Conservation (phyloP, 2,888 invertebrate genomes). For the Sarcophaga variegata region DNA sequence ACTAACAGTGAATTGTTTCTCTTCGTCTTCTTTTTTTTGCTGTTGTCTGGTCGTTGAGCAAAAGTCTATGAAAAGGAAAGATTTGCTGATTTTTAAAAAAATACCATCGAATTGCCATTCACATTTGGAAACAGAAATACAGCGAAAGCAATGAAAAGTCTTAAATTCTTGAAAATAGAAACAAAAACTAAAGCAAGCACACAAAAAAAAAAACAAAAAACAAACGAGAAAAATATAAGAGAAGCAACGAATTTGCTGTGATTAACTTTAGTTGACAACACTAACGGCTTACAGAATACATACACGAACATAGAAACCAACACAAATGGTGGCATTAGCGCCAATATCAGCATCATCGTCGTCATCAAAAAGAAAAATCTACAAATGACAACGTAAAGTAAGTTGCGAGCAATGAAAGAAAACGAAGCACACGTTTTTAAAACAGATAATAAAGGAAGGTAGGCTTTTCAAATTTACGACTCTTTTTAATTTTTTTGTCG, state of each 20-base stretch:
- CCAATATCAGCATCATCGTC: constrained; percentile 39
- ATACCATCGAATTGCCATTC: constrained; percentile 56
- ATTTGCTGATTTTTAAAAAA: constrained; percentile 42
- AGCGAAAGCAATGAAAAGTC: constrained; percentile 25
- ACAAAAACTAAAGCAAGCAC: neutral
- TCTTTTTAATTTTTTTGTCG: constrained; percentile 56
- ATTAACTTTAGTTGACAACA: constrained; percentile 66
- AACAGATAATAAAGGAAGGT: constrained; percentile 39
- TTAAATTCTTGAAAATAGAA: constrained; percentile 52
- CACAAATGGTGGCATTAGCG: constrained; percentile 10
- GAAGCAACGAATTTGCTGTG: constrained; percentile 48
- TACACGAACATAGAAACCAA: neutral
- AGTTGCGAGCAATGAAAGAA: constrained; percentile 41
- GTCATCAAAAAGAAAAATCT: constrained; percentile 21
- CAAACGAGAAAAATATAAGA: neutral
- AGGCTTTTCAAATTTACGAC: constrained; percentile 62
- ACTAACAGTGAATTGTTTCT: constrained; percentile 37
- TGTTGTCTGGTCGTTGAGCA: constrained; percentile 13
- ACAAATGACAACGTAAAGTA: constrained; percentile 43
- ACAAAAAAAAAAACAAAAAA: neutral
- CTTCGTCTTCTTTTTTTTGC: neutral
- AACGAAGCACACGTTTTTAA: neutral
- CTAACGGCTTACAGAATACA: constrained; percentile 30
- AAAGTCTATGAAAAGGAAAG: constrained; percentile 56
- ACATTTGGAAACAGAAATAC: constrained; percentile 32